Percentiles rank a stretch among this genome's conserved stretches.
phyloP scores from a whole-genome alignment of 2,113 vertebrate genomes.

The Cynoglossus semilaevis region DNA sequence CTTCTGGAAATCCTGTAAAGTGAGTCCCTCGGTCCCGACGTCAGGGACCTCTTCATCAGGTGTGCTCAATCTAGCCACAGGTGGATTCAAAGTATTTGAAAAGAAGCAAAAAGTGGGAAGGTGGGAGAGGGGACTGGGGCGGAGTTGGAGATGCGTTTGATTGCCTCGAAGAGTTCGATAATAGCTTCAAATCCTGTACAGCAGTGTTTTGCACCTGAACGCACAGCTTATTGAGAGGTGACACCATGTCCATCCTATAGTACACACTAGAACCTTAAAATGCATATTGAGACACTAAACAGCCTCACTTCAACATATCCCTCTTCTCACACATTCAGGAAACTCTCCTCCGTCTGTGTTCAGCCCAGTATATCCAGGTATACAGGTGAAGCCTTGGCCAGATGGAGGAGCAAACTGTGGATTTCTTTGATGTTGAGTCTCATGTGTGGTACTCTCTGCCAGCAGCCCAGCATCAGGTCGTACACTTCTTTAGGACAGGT shows the following conservation, averaged over 20 bases:
- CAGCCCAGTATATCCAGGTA: conserved; percentile 99
- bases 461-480: conserved; percentile 98
- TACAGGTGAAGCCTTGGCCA: conserved; percentile 97
- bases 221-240: conserved; percentile 20
- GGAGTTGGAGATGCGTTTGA: conserved; percentile 51
- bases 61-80: conserved; percentile 45
- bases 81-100: conserved; percentile 63
- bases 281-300: conserved; percentile 56
- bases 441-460: conserved; percentile 97
- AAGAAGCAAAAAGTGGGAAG: conserved; percentile 47
- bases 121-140: conserved; percentile 28
- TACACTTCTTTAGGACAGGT: conserved; percentile 98
- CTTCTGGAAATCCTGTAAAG: conserved; percentile 32
- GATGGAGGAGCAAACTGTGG: conserved; percentile 91
- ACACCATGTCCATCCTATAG: neutral
- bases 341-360: conserved; percentile 39
- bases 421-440: conserved; percentile 98
- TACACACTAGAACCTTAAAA: neutral
- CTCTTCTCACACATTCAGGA: conserved; percentile 15
- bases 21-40: conserved; percentile 35
- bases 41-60: conserved; percentile 43
- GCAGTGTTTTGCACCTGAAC: conserved; percentile 8
- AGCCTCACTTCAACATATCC: conserved; percentile 1
- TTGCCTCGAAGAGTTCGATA: conserved; percentile 68
- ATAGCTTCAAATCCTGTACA: conserved; percentile 64